Evolutionary conservation across 1,140 invertebrate genomes (phyloP).

Genomic region (Drosophila mauritiana): DNA sequence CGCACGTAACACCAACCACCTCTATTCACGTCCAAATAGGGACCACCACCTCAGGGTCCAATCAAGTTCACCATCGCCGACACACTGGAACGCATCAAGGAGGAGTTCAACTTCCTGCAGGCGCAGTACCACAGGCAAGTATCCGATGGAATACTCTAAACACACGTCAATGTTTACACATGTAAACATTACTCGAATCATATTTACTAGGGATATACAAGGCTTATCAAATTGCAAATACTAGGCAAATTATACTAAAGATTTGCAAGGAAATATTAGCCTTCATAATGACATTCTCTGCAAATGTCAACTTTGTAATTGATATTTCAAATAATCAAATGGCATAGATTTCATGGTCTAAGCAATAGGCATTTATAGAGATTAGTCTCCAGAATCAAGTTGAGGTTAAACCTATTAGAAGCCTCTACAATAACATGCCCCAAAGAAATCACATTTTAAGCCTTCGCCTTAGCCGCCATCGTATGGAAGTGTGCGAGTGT

Average conservation of each 20-base stretch:
- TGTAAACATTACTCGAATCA: neutral
- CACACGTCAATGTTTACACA: neutral
- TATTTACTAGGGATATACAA: neutral
- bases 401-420: constrained; percentile 8
- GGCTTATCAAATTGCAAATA: too few relatives aligned
- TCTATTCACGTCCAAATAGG: constrained; percentile 86
- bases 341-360: neutral
- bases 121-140: constrained; percentile 99
- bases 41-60: constrained; percentile 94
- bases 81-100: constrained; percentile 98
- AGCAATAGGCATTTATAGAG: neutral
- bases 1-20: neutral
- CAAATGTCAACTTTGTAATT: too few relatives aligned
- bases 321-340: too few relatives aligned
- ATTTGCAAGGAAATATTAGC: too few relatives aligned
- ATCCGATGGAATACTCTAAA: constrained; percentile 6
- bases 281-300: too few relatives aligned
- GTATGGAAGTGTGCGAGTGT: constrained; percentile 5
- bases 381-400: neutral
- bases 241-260: too few relatives aligned
- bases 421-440: constrained; percentile 5
- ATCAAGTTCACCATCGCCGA: constrained; percentile 98
- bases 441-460: constrained; percentile 23
- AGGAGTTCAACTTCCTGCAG: constrained; percentile 99
- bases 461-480: constrained; percentile 9